Evolutionary conservation across 2,797 vertebrate species (phyloP).

Genomic region (Danionella dracula): DNA sequence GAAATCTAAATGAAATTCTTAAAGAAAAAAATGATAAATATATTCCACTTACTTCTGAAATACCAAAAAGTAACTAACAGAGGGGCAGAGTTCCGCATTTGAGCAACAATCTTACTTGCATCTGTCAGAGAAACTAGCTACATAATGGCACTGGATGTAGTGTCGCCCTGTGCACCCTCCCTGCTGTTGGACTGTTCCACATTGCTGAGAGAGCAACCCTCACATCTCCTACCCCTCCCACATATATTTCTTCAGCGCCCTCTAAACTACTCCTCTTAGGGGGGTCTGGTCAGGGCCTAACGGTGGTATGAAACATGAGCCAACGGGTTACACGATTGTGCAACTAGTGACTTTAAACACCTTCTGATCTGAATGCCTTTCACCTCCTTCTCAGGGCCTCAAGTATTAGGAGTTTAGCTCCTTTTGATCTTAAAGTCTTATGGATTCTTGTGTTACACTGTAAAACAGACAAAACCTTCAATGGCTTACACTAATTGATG

Average conservation of each 20-base stretch:
- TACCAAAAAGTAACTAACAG: no score
- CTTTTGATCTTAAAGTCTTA: neutral
- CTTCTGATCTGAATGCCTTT: slow-evolving; percentile 19
- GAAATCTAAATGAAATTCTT: no score
- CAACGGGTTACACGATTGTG: slow-evolving; percentile 44
- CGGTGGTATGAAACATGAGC: slow-evolving; percentile 10
- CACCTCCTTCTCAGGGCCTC: slow-evolving; percentile 21
- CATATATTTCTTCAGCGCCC: neutral
- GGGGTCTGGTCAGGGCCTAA: slow-evolving; percentile 27
- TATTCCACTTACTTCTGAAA: no score
- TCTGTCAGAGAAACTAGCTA: slow-evolving; percentile 11
- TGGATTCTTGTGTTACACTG: neutral
- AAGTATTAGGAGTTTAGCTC: slow-evolving; percentile 5
- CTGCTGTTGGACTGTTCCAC: slow-evolving; percentile 32
- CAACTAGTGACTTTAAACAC: slow-evolving; percentile 27
- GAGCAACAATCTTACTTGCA: slow-evolving; percentile 22
- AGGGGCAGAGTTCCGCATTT: no score
- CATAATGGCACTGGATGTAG: slow-evolving; percentile 20
- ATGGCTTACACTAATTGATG: neutral
- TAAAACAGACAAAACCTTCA: neutral
- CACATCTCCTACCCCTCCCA: slow-evolving; percentile 40
- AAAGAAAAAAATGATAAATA: no score
- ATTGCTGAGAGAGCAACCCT: slow-evolving; percentile 44
- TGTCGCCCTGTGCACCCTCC: slow-evolving; percentile 34
- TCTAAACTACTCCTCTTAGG: slow-evolving; percentile 12